Percentiles rank a stretch among this genome's conserved stretches.
Conservation (phyloP, 2,797 vertebrate genomes). For the Thaleichthys pacificus region DNA sequence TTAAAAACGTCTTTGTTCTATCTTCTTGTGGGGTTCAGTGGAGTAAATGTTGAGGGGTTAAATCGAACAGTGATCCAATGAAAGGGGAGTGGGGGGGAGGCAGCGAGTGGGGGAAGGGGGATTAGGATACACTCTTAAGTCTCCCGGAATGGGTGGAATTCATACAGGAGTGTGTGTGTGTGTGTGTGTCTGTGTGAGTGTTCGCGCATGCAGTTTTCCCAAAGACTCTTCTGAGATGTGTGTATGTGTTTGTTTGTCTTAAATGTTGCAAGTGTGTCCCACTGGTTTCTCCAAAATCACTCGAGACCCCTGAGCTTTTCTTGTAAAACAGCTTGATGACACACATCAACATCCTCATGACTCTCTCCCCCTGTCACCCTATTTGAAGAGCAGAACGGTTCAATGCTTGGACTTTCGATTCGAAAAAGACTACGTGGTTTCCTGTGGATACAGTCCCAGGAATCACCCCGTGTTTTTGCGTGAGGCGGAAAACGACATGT, state of each 20-base stretch:
- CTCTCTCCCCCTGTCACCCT: not conserved
- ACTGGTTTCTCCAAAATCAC: conserved; percentile 34
- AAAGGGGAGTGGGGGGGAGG: no score
- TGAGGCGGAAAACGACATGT: no score
- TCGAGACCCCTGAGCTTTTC: conserved; percentile 1
- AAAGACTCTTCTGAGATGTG: not conserved
- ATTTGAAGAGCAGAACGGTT: not conserved
- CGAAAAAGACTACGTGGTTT: no score
- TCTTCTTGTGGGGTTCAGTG: no score
- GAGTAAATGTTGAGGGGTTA: no score
- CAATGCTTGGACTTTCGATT: no score
- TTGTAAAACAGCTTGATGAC: conserved; percentile 16
- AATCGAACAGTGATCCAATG: no score
- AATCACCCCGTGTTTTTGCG: not conserved
- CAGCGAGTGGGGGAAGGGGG: no score
- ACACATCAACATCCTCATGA: not conserved
- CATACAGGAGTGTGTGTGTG: not conserved
- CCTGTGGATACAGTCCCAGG: not conserved
- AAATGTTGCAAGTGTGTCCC: not conserved
- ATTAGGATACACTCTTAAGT: no score
- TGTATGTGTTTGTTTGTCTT: conserved; percentile 1
- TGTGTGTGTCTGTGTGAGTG: not conserved
- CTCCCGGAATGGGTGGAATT: no score
- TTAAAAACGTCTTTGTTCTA: no score
- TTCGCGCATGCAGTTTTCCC: not conserved